Conservation (phyloP, 2,888 invertebrate species). For the Magallana nippona region DNA sequence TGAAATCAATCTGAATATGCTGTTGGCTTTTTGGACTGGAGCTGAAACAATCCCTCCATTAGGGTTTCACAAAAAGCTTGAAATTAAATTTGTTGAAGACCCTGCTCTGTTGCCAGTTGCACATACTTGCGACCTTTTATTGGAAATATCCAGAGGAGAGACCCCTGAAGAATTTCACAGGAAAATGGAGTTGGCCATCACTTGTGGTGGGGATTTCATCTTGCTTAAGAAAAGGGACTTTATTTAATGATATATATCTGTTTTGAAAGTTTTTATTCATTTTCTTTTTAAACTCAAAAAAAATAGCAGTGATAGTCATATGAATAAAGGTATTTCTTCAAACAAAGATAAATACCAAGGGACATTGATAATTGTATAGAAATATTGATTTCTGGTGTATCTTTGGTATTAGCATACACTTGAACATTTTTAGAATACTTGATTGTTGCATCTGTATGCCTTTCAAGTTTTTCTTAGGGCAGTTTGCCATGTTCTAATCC, state of each 20-base stretch:
- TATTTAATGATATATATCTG: neutral
- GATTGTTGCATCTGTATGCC: slow-evolving; percentile 12
- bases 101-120: slow-evolving; percentile 7
- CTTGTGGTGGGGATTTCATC: slow-evolving; percentile 2
- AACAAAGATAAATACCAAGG: neutral
- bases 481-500: neutral
- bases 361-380: neutral
- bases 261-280: neutral
- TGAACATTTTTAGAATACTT: neutral
- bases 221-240: neutral
- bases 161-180: neutral
- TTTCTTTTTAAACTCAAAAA: neutral
- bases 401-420: neutral
- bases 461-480: neutral
- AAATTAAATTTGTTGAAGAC: slow-evolving; percentile 8
- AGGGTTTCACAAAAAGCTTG: neutral
- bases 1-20: neutral
- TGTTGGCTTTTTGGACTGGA: neutral
- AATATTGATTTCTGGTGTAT: neutral
- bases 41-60: slow-evolving; percentile 11
- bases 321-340: neutral
- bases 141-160: slow-evolving; percentile 9
- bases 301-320: slow-evolving; percentile 17
- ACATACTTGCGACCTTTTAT: neutral
- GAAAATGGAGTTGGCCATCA: neutral